Evolutionary conservation across 2,888 invertebrate species (phyloP), one percentile per base, ranked within the genome.

Genomic region (Strigamia transsilvanica): DNA sequence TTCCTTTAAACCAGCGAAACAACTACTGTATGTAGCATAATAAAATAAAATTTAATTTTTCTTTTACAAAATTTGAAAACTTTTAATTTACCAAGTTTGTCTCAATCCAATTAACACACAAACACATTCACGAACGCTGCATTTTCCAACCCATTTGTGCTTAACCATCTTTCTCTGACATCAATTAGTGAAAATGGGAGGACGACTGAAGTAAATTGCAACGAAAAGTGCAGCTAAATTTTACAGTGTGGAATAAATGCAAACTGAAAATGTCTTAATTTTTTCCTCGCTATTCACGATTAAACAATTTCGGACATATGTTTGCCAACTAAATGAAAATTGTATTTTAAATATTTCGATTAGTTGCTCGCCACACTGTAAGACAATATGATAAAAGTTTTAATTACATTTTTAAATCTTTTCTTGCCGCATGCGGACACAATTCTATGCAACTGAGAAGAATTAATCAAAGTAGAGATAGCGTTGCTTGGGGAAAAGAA

Each of bases 21-120:
- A 27, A 27, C 27, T 51, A 15, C 51, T 9, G n/a, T 51, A 15
- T 15, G n/a, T 9, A 51, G 2, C 12, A 3, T n/a, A 51, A 51
- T 51, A n/a, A 51, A 51, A 51, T 51, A n/a, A 51, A 51, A 51
- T 51, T 51, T n/a, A 51, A n/a, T n/a, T 13, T 42, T 42, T 42
- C 2, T n/a, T 51, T 66, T 66, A 66, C 23, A 21, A 66, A 66
- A 66, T 66, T 66, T 66, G 66, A 66, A 66, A 66, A 66, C 23
- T 66, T 66, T 66, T 66, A 66, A 66, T 66, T 66, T 66, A 66
- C 66, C 66, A 73, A 73, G 32, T 73, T 73, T 73, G 73, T 73
- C 61, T 66, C 73, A 73, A n/a, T 73, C 73, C 73, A 73, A 73
- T 66, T 66, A 66, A 66, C 66, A 66, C 66, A 66, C 66, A 66